Evolutionary conservation across 2,888 invertebrate genomes (phyloP).

Genomic region (Chorisops tibialis): DNA sequence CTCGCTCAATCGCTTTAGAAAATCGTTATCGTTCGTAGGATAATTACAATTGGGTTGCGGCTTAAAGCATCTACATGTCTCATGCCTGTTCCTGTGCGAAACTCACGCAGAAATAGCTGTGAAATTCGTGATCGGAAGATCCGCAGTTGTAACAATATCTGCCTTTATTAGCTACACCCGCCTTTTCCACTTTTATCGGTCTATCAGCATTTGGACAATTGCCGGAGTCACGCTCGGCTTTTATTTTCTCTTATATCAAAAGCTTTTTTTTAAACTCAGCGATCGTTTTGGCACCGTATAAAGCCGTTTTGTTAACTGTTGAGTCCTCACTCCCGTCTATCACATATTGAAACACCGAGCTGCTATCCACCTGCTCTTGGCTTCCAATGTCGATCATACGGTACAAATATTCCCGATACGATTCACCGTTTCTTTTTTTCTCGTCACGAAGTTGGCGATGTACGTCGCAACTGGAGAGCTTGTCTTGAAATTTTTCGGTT

Average conservation of each 20-base stretch:
- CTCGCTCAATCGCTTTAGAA: too few relatives aligned
- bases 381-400: too few relatives aligned
- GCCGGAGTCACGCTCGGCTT: too few relatives aligned
- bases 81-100: too few relatives aligned
- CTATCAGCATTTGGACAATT: too few relatives aligned
- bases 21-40: too few relatives aligned
- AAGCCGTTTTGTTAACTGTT: background rate
- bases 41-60: too few relatives aligned
- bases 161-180: background rate
- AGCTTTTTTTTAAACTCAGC: background rate
- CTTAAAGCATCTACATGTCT: too few relatives aligned
- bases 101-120: too few relatives aligned
- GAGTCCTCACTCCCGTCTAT: background rate
- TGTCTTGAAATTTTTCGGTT: background rate
- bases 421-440: background rate
- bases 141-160: background rate
- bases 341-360: too few relatives aligned
- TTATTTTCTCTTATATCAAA: background rate
- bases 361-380: background rate
- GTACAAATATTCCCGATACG: too few relatives aligned
- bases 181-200: too few relatives aligned
- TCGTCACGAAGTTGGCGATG: background rate
- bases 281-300: background rate
- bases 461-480: background rate
- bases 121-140: background rate